Evolutionary conservation across 2,113 vertebrate genomes (phyloP), one percentile per base, ranked within the genome.

Genomic region (Canis aureus): DNA sequence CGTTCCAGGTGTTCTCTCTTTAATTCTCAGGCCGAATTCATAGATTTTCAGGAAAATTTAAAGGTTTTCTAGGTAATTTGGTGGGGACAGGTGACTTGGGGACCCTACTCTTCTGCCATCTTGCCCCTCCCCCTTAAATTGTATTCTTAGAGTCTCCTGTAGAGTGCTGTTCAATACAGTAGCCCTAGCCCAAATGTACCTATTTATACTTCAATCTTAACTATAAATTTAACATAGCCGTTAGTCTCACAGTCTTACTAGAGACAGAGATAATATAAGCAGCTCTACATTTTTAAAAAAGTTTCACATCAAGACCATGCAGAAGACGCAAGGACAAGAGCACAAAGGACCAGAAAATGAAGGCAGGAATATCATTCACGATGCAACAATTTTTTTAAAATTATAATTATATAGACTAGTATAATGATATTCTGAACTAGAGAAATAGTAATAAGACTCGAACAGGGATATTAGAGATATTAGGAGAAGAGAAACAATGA

Each of bases 151-250:
- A 20, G 3, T 13, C 69, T 69, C 9, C 60, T 62, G 8, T 22
- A 93, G 35, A 91, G 16, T 5, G 15, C 10, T 85, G 2, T 69
- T 60, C 11, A 25, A 16, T 73, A 43, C 23, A 90, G 11, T 78
- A 71, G 38, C 19, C 76, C 35, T 35, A 82, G 35, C 10, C 20
- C 66, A 73, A 23, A 80, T 73, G 1, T 92, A 3, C 8, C 19
- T 85, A 79, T 85, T 89, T 89, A 90, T 69, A 35, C 91, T 82
- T 91, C 38, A 89, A 66, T 73, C 69, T 90, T 64, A 83, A 85
- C 89, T 67, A 67, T 86, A 64, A 62, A 66, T 84, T 81, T 76
- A 89, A 84, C 35, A 29, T 79, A 88, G 51, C 11, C 55, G 29
- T 51, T 22, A 29, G 5, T 66, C 51, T 53, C 22, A 82, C 27